Base-by-base conservation (phyloP, 2,888 invertebrate species). In the Chymomyza amoena region DNA sequence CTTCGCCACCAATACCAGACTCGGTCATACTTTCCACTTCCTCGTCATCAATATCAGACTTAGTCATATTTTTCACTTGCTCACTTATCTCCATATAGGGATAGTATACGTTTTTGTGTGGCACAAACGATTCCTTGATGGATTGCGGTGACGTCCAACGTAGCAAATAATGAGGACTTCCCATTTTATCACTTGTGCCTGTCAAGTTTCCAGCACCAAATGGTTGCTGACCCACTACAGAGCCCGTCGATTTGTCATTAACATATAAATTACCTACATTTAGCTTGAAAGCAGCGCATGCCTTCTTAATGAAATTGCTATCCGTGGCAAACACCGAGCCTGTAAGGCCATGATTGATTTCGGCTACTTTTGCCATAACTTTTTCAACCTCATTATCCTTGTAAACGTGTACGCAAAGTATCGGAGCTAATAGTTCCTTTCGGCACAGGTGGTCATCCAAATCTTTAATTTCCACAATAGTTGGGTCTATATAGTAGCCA, bases 181-280 rank as follows among this genome's bases (percentile, higher is more conserved):
- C 99, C 4, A 99, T 97, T 92, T 99, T 99, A 92, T 99, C 99
- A 90, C 99, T 99, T 57, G 99, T 99, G 93, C 97, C 99, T 66
- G 98, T 98, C 93, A 97, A 94, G 84, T 98, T 94, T 2, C 97
- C 95, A 51, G 99, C 99, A 59, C 99, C 99, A 91, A 99, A 99
- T 0, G 99, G 99, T 91, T 99, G 99, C 90, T 99, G 99, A 0
- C 97, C 99, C 6, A 99, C 99, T 39, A 99, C 96, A 15, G 99
- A 97, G 0, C 99, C 99, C 0, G 99, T 99, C 0, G 97, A 98
- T 92, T 99, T 99, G 91, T 99, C 99, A 88, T 99, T 99, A 60
- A 99, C 93, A 91, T 99, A 99, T 92, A 99, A 97, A 92, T 99
- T 99, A 28, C 99, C 99, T 16, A 98, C 97, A 0, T 97, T 94